Percentiles rank a stretch among this genome's conserved stretches.
These are phyloP conservation scores for Muntiacus reevesi DNA, from an alignment of 2,113 vertebrate species.

Conservation along the genomic window DNA sequence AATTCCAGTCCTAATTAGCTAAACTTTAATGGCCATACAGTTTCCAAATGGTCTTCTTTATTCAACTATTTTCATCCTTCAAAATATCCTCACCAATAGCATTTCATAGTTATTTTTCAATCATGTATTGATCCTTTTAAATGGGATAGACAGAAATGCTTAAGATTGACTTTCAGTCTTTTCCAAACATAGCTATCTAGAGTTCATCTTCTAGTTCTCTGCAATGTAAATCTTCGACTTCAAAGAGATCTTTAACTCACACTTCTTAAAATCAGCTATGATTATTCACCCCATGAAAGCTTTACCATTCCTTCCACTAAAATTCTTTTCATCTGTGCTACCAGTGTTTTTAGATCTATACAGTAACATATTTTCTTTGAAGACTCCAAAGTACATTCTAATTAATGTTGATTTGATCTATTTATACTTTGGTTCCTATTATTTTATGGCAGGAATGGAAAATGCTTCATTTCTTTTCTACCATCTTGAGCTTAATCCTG, in stretches of 20 bases:
- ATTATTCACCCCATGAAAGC: neutral
- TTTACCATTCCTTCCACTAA: neutral
- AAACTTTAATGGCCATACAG: neutral
- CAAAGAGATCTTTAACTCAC: neutral
- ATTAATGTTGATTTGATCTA: neutral
- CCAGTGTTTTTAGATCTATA: neutral
- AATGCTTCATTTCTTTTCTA: neutral
- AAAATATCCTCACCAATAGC: neutral
- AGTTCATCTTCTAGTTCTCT: neutral
- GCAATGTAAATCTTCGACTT: neutral
- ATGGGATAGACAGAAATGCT: neutral
- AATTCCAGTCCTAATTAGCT: neutral
- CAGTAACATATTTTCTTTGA: neutral
- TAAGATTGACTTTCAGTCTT: neutral
- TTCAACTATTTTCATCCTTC: neutral
- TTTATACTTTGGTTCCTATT: neutral
- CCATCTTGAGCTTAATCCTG: neutral
- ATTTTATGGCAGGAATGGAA: neutral
- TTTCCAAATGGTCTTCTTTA: neutral
- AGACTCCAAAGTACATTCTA: neutral
- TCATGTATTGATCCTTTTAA: neutral
- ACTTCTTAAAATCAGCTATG: neutral
- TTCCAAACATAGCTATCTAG: neutral
- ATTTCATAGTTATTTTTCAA: neutral
- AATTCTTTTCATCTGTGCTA: neutral